Evolutionary conservation across 2,113 vertebrate genomes (phyloP).

Genomic region (Upupa epops): DNA sequence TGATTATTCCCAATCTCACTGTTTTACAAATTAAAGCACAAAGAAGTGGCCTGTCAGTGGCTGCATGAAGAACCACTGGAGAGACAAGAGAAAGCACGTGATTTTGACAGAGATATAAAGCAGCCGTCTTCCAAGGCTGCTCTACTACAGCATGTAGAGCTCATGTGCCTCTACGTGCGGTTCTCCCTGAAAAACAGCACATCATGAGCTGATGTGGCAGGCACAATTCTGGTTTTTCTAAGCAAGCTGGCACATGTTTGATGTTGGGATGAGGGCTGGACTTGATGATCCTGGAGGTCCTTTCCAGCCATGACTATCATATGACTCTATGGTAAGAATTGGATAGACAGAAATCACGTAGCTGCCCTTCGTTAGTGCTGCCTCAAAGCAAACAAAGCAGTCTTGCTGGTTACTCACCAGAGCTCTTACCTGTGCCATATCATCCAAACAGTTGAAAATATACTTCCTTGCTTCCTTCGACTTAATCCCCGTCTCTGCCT

Average conservation of each 20-base stretch:
- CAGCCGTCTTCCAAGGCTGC: not conserved
- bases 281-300: too few species aligned
- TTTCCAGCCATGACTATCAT: too few species aligned
- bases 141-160: not conserved
- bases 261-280: too few species aligned
- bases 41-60: not conserved
- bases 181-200: not conserved
- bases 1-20: not conserved
- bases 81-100: not conserved
- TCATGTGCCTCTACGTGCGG: not conserved
- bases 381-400: not conserved
- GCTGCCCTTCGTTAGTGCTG: not conserved
- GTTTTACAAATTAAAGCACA: not conserved
- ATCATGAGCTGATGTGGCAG: not conserved
- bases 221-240: not conserved
- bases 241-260: not conserved
- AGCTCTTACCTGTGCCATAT: slow-evolving; percentile 92
- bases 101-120: not conserved
- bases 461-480: slow-evolving; percentile 97
- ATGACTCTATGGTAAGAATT: too few species aligned
- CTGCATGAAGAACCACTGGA: not conserved
- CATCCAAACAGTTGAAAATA: slow-evolving; percentile 97
- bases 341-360: not conserved
- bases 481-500: slow-evolving; percentile 95
- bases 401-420: not conserved